A percentile compares a stretch with the other conserved stretches of the same genome.
These are phyloP conservation scores for Acrobasis repandana DNA, from an alignment of 2,888 invertebrate genomes.

Conservation along the genomic window DNA sequence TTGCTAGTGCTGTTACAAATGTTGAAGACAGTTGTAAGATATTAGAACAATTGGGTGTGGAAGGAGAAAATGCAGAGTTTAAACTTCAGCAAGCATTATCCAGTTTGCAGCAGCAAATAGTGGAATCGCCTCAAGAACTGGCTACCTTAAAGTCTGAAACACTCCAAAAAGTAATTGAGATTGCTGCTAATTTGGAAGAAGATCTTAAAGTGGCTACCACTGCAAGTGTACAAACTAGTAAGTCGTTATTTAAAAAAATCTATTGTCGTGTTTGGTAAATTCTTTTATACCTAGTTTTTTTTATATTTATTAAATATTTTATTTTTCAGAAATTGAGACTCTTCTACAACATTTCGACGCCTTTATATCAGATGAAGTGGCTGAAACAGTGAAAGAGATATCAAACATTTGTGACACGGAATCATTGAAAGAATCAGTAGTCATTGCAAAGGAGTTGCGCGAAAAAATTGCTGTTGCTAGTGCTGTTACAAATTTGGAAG, in stretches of 20 bases:
- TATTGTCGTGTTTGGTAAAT: too few relatives aligned
- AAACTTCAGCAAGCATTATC: conserved; percentile 28
- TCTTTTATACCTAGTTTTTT: not conserved
- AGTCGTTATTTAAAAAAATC: not conserved
- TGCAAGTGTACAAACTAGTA: conserved; percentile 24
- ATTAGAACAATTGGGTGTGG: conserved; percentile 6
- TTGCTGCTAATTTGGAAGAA: conserved; percentile 50
- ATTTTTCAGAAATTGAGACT: conserved; percentile 13
- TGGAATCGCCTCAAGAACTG: conserved; percentile 42
- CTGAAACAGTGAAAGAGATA: conserved; percentile 37
- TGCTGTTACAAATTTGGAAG: conserved; percentile 26
- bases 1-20: conserved; percentile 3
- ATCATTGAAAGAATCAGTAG: conserved; percentile 39
- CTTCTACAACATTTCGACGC: conserved; percentile 39
- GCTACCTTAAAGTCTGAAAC: conserved; percentile 34
- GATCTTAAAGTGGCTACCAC: conserved; percentile 42
- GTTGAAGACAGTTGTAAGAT: conserved; percentile 27
- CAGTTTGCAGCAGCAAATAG: conserved; percentile 21
- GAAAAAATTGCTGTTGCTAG: conserved; percentile 27
- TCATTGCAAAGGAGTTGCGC: conserved; percentile 36
- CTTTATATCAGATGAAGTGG: conserved; percentile 39
- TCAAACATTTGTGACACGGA: conserved; percentile 33
- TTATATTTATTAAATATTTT: not conserved
- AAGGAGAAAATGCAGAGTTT: conserved; percentile 37
- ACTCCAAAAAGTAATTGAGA: conserved; percentile 44